Evolutionary conservation across 2,113 vertebrate species (phyloP).

Genomic region (Mungos mungo): DNA sequence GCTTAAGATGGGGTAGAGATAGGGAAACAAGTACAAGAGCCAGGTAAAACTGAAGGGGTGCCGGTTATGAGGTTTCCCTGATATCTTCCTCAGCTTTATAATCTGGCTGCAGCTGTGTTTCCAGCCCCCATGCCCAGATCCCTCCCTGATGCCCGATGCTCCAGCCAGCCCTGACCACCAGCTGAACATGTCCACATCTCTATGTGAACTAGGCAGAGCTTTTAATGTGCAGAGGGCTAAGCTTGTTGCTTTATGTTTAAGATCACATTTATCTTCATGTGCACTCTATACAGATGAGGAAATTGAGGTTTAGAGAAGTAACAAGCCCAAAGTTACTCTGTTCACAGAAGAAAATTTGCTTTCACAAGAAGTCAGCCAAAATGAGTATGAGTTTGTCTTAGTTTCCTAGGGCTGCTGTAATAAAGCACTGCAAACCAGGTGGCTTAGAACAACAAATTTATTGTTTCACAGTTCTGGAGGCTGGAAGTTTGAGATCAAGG

Average conservation of each 20-base stretch:
- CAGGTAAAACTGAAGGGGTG: neutral
- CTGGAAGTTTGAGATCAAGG: neutral
- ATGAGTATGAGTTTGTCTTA: neutral
- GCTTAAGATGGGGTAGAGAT: neutral
- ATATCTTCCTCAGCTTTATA: neutral
- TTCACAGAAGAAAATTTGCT: neutral
- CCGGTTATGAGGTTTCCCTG: neutral
- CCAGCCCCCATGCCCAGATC: neutral
- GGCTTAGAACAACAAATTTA: neutral
- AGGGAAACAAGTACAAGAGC: neutral
- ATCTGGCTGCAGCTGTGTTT: neutral
- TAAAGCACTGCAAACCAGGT: neutral
- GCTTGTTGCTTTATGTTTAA: neutral
- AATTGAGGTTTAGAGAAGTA: neutral
- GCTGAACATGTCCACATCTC: accelerated
- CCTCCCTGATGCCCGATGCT: neutral
- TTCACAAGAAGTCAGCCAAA: neutral
- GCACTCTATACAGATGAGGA: neutral
- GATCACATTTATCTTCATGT: neutral
- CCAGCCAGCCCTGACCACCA: neutral
- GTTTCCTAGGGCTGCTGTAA: neutral
- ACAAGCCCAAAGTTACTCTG: neutral
- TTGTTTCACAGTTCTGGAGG: neutral
- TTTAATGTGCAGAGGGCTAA: neutral
- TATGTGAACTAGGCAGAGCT: neutral